Conservation (phyloP, 2,113 vertebrate species). For the Neogobius melanostomus region DNA sequence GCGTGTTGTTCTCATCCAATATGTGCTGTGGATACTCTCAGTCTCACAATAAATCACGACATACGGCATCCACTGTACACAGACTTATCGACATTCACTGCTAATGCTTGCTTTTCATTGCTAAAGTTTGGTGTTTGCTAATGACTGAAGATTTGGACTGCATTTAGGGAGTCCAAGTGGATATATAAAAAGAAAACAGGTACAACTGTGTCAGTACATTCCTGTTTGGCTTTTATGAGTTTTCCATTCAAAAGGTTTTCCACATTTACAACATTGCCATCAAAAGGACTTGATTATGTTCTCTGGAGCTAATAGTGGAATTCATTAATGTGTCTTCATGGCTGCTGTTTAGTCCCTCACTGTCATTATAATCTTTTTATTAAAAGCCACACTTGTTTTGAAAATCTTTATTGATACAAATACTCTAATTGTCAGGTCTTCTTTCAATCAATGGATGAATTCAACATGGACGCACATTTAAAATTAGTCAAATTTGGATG, state of each 20-base stretch:
- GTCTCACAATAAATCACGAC: neutral
- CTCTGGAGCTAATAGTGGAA: constrained; percentile 18
- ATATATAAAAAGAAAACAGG: constrained; percentile 7
- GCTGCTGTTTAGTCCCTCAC: constrained; percentile 17
- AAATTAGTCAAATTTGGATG: constrained; percentile 53
- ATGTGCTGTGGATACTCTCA: neutral
- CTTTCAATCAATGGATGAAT: constrained; percentile 64
- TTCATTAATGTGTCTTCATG: constrained; percentile 21
- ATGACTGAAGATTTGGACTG: constrained; percentile 42
- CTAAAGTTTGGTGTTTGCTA: constrained; percentile 8
- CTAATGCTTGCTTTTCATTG: neutral
- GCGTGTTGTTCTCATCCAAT: constrained; percentile 1
- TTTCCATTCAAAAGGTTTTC: constrained; percentile 41
- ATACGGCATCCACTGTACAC: neutral
- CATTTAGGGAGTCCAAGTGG: constrained; percentile 1
- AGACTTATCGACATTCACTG: neutral
- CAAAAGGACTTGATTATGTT: constrained; percentile 8
- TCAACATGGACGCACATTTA: constrained; percentile 28
- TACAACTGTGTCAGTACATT: constrained; percentile 27
- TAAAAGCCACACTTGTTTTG: constrained; percentile 42
- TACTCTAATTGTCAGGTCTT: constrained; percentile 55
- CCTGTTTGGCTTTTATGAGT: constrained; percentile 34
- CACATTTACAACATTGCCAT: constrained; percentile 22
- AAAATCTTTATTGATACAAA: constrained; percentile 54
- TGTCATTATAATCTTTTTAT: constrained; percentile 40